Evolutionary conservation across 2,888 invertebrate genomes (phyloP), one percentile per base, ranked within the genome.

Genomic region (Shargacucullia verbasci): DNA sequence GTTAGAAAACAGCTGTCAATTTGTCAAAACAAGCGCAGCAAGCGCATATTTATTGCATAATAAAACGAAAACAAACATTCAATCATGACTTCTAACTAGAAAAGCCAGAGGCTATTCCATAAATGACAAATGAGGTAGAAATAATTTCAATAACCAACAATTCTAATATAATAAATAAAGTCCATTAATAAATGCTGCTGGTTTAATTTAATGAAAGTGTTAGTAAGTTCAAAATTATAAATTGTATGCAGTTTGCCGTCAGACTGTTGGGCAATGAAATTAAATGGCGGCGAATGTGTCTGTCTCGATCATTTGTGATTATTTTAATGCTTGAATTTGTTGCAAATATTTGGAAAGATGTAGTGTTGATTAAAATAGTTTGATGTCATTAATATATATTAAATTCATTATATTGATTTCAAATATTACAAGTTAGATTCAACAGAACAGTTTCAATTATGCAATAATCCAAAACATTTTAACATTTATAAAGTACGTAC

Each of bases 221-320:
- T 69, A 57, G 61, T 58, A 67, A 20, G 54, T 52, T 61, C 55
- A 58, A 61, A 63, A 60, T 60, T 76, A 62, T 67, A 66, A 72
- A 71, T 69, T 69, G 64, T 74, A 56, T 43, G 54, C 55, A 57
- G 43, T 58, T 57, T 29, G 44, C 60, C 45, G 58, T 69, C 63
- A 63, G 64, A 68, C 56, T 49, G 63, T 31, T 34, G 25, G 39
- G 59, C 62, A 52, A 67, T 76, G 62, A 76, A 76, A 77, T 76
- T 70, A 70, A 78, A 78, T 64, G 59, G 59, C 57, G 50, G 61
- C 58, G 45, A 76, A 65, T 63, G 50, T 70, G 63, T 62, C 64
- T 49, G 56, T 39, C 56, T 49, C 53, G 61, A 62, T 76, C 59
- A 56, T 67, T 74, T 59, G 57, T 59, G 59, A 70, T 70, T 76